Evolutionary conservation across 2,888 invertebrate genomes (phyloP).

Genomic region (Frankliniella intonsa): DNA sequence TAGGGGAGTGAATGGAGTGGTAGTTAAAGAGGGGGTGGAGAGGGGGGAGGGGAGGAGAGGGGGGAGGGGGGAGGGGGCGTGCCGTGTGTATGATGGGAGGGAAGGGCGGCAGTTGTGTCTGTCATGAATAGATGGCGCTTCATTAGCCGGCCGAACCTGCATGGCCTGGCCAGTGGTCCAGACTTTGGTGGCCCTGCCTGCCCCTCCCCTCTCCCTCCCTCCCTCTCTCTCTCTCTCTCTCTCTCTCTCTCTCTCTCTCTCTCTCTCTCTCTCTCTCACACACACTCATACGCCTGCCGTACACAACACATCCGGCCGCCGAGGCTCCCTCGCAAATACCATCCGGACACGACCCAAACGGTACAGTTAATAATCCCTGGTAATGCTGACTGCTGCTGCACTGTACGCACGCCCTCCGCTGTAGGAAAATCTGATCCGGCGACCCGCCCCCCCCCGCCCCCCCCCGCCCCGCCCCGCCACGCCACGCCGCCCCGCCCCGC

Average conservation of each 20-base stretch:
- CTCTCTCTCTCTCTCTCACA: background rate
- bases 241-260: background rate
- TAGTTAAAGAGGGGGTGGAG: no score
- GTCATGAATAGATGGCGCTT: conserved; percentile 20
- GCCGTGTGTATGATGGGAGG: no score
- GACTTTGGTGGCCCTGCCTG: background rate
- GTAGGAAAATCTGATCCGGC: no score
- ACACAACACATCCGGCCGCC: no score
- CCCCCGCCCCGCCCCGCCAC: no score
- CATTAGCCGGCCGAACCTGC: background rate
- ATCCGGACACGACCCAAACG: no score
- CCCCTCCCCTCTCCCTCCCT: background rate
- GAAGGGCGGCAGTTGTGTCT: conserved; percentile 7
- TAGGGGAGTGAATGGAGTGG: background rate
- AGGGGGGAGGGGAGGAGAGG: background rate
- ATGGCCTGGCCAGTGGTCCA: background rate
- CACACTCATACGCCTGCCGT: background rate
- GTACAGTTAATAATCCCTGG: no score
- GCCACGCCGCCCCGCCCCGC: no score
- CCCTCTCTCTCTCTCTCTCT: background rate
- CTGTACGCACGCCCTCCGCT: no score
- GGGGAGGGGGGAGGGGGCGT: background rate
- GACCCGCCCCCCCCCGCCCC: no score
- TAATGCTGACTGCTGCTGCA: no score
- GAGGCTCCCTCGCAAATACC: no score